Percentiles rank a stretch among this genome's conserved stretches.
Evolutionary conservation across 2,113 vertebrate genomes (phyloP).

Genomic region (Sterna hirundo): DNA sequence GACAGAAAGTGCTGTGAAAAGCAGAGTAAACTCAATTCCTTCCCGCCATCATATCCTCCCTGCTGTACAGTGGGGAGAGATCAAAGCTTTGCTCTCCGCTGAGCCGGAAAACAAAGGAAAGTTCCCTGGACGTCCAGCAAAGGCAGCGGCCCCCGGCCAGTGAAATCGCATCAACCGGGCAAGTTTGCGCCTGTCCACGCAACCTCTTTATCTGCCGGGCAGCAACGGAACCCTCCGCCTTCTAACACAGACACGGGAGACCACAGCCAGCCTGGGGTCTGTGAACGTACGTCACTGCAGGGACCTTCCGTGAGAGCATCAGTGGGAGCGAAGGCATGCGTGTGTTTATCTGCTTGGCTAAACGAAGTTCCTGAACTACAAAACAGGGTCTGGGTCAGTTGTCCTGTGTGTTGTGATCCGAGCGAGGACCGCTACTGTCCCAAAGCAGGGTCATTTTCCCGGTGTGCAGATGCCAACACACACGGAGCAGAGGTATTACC

Average conservation of each 20-base stretch:
- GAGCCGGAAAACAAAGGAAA: background rate
- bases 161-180: background rate
- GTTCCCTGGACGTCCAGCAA: background rate
- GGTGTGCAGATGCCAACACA: too few relatives aligned
- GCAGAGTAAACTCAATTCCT: background rate
- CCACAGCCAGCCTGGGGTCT: background rate
- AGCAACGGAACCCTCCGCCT: background rate
- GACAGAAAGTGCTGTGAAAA: background rate
- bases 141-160: background rate
- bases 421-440: background rate
- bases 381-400: background rate
- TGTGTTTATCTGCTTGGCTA: background rate
- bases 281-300: rapidly evolving
- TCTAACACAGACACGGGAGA: rapidly evolving
- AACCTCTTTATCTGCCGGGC: rapidly evolving
- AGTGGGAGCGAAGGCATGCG: rapidly evolving
- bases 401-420: too few relatives aligned
- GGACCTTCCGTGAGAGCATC: rapidly evolving
- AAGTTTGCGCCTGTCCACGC: rapidly evolving
- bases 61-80: background rate
- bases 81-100: background rate
- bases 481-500: too few relatives aligned
- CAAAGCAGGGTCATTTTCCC: too few relatives aligned
- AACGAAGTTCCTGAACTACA: background rate
- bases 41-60: rapidly evolving